These are phyloP conservation scores for Strigamia maritima DNA, from an alignment of 2,888 invertebrate genomes.

Conservation along the genomic window DNA sequence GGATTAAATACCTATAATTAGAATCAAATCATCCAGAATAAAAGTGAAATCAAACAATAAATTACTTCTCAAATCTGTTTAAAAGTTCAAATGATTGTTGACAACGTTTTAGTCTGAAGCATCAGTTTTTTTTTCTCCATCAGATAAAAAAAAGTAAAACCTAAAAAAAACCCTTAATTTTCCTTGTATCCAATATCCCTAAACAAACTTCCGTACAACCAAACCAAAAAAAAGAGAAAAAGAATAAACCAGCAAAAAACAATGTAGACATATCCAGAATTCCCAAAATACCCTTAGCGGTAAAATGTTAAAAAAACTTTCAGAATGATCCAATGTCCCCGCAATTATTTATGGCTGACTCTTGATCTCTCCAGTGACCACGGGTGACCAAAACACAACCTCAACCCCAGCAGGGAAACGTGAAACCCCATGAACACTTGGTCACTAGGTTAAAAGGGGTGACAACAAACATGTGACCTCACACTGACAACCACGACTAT, in stretches of 20 bases:
- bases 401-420: slow-evolving; percentile 32
- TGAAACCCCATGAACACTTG: slow-evolving; percentile 31
- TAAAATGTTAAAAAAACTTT: not conserved
- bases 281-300: slow-evolving; percentile 5
- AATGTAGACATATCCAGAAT: not conserved
- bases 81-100: not conserved
- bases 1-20: not conserved
- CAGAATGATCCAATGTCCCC: slow-evolving; percentile 14
- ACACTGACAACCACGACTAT: not conserved
- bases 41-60: not conserved
- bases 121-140: no score
- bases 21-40: not conserved
- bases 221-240: not conserved
- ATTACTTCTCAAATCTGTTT: not conserved
- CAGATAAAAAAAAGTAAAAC: no score
- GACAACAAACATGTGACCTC: slow-evolving; percentile 34
- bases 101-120: no score
- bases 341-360: slow-evolving; percentile 34
- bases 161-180: not conserved
- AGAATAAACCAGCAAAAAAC: not conserved
- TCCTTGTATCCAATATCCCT: not conserved
- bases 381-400: slow-evolving; percentile 34
- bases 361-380: slow-evolving; percentile 34
- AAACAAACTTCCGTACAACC: not conserved
- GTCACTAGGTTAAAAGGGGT: slow-evolving; percentile 34